Evolutionary conservation across 1,140 invertebrate species (phyloP).

Genomic region (Platyura marginata): DNA sequence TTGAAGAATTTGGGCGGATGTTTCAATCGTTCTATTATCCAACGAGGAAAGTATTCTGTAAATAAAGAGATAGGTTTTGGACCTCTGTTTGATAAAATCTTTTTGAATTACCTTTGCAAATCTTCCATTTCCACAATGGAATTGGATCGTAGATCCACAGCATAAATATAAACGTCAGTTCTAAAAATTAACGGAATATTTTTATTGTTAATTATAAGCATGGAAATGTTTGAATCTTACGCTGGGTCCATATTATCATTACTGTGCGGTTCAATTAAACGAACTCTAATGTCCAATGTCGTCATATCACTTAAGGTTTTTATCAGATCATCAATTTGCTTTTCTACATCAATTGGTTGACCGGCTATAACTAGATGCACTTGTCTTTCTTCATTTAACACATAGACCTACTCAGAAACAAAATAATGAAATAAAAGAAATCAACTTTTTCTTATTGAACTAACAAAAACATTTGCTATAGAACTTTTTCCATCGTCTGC

Average conservation of each 20-base stretch:
- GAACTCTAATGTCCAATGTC: constrained; percentile 53
- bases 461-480: constrained; percentile 67
- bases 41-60: too few relatives aligned
- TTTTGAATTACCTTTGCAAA: constrained; percentile 42
- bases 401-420: constrained; percentile 41
- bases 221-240: constrained; percentile 29
- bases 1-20: constrained; percentile 36
- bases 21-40: neutral
- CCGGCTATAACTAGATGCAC: constrained; percentile 56
- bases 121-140: constrained; percentile 62
- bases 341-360: constrained; percentile 54
- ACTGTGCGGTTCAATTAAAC: constrained; percentile 55
- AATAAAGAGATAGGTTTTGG: constrained; percentile 14
- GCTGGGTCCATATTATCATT: constrained; percentile 35
- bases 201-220: constrained; percentile 1
- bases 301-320: constrained; percentile 49
- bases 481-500: constrained; percentile 59
- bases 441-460: constrained; percentile 15
- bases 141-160: constrained; percentile 60
- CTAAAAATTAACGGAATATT: constrained; percentile 29
- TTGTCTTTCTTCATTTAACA: constrained; percentile 61
- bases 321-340: constrained; percentile 46
- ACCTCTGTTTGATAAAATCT: constrained; percentile 26
- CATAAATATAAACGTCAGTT: constrained; percentile 69
- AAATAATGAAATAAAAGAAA: constrained; percentile 4